Base-by-base conservation (phyloP, 2,888 invertebrate genomes). In the Cryptocephalus moraei region DNA sequence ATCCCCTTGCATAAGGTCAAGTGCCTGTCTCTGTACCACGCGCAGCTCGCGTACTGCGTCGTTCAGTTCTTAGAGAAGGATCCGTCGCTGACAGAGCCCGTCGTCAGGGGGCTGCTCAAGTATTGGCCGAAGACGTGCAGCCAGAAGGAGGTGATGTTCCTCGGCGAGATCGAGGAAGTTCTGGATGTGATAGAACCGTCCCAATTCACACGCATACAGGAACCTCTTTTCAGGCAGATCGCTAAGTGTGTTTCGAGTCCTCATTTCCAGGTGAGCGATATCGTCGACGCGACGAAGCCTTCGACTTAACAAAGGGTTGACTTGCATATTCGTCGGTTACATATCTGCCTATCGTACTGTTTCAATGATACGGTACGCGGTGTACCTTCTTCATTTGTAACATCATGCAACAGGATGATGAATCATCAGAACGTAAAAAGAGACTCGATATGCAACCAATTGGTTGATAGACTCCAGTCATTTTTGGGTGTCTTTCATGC, bases 61-160 rank as follows among this genome's bases (percentile, higher is more conserved):
- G 96, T 97, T 58, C 97, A 97, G 77, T 99, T 97, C 78, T 76
- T 97, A 53, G 97, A 97, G 49, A 66, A 66, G 75, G 96, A 96
- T 74, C 90, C 95, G 45, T 87, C 90, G 59, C 77, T 96, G 56
- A 94, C 94, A 52, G 92, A 95, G 70, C 92, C 92, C 46, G 94
- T 97, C 57, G 90, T 97, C 64, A 84, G 86, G 68, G 90, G 91
- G 59, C 77, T 97, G 67, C 78, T 97, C 63, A 96, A 96, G 72
- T 95, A 91, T 74, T 97, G 96, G 96, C 97, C 97, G 58, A 97
- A 96, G 75, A 95, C 95, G 32, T 94, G 95, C 74, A 94, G 94
- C 63, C 95, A 95, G 47, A 99, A 99, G 72, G 97, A 99, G 76
- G 97, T 99, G 58, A 99, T 99, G 97, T 99, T 97, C 76, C 81